Evolutionary conservation across 2,888 invertebrate species (phyloP).

Genomic region (Adelphocoris suturalis): DNA sequence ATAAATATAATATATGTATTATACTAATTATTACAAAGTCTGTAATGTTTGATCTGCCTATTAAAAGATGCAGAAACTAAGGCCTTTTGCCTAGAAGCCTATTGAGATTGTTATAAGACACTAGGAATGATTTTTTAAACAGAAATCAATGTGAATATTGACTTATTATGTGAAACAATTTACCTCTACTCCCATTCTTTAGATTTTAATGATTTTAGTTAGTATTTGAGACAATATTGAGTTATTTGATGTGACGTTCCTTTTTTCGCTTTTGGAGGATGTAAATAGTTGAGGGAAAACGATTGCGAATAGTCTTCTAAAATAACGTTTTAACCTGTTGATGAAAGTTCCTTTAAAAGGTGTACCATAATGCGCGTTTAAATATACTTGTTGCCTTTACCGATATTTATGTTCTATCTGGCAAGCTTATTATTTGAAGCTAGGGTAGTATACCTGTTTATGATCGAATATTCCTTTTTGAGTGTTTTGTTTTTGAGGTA

Average conservation of each 20-base stretch:
- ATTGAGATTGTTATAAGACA: background rate
- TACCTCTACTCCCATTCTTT: constrained; percentile 4
- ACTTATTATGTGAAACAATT: constrained; percentile 2
- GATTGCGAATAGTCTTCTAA: background rate
- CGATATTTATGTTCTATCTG: constrained; percentile 31
- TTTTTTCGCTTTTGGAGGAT: background rate
- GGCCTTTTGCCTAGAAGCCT: background rate
- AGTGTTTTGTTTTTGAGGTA: constrained; percentile 40
- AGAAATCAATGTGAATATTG: background rate
- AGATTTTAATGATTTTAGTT: background rate
- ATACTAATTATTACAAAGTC: background rate
- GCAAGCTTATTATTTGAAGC: background rate
- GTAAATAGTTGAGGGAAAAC: background rate
- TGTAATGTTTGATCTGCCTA: no score
- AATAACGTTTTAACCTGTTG: constrained; percentile 26
- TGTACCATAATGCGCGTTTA: constrained; percentile 7
- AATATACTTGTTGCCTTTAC: constrained; percentile 26
- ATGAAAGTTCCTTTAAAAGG: constrained; percentile 54
- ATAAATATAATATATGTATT: background rate
- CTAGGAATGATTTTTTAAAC: background rate
- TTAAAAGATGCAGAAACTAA: no score
- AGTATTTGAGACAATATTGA: background rate
- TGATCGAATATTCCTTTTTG: constrained; percentile 3
- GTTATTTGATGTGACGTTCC: constrained; percentile 8
- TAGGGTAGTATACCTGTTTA: background rate